Base-by-base conservation (phyloP, 1,140 invertebrate genomes). In the Pseudachorutes palmiensis region DNA sequence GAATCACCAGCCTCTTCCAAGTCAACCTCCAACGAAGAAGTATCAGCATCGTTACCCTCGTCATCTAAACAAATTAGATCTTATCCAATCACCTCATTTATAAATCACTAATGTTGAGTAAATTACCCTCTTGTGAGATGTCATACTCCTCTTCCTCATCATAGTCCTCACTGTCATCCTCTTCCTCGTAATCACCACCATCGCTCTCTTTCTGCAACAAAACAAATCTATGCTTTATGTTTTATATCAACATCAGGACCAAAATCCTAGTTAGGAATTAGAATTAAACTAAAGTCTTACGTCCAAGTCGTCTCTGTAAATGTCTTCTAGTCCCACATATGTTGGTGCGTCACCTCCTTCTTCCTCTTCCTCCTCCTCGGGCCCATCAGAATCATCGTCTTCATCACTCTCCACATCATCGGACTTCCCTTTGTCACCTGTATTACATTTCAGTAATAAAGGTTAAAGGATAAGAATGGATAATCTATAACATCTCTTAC, bases 141-240 rank as follows among this genome's bases (percentile, higher is more conserved):
- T 16, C 33, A 19, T 16, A 12, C 30, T 28, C 19, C 2, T 22
- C n/a, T 57, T 14, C 68, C 5, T 48, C 45, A 48, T 26, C 5
- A 16, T 66, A 22, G 9, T 45, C 19, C 64, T 32, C 64, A 64
- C 75, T 77, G 14, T 81, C 80, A 62, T 84, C 85, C 66, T 86
- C 85, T 49, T 83, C 83, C 70, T 82, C 76, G 62, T 81, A 83
- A 72, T 82, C 84, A 63, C 84, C 85, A 67, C 84, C 86, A 74
- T 86, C 85, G 73, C 83, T 85, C 69, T 86, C 85, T 72, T 85
- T 85, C 76, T 79, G 48, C 32, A 70, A 66, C 32, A 32, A 1
- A 9, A 19, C 19, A 9, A 41, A 5, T 5, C 19, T 5, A 9
- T 41, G 19, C 19, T 41, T 5, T 19, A 9, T 41, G 36, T 19